Evolutionary conservation across 2,797 vertebrate species (phyloP).

Genomic region (Manis crassicaudata): DNA sequence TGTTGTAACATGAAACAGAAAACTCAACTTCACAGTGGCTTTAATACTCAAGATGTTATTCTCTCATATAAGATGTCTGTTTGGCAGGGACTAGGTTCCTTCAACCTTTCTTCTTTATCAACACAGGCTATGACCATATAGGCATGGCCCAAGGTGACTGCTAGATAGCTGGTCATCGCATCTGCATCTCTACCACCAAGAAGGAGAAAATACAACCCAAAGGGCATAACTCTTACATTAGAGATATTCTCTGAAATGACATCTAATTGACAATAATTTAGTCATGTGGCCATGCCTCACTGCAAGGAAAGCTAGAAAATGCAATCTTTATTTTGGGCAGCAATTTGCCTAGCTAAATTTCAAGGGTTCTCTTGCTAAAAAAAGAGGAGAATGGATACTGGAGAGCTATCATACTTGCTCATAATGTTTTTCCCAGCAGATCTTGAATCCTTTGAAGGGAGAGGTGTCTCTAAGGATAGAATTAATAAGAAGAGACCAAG

Average conservation of each 20-base stretch:
- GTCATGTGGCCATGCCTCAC: neutral
- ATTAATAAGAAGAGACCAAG: neutral
- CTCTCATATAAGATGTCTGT: neutral
- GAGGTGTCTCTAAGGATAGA: neutral
- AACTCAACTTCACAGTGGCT: neutral
- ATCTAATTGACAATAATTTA: neutral
- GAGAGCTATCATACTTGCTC: neutral
- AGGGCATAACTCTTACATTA: neutral
- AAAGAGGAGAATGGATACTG: neutral
- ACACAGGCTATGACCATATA: neutral
- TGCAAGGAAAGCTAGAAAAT: neutral
- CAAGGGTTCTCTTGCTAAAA: neutral
- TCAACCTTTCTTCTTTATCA: neutral
- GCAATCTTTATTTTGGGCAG: neutral
- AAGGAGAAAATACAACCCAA: constrained; percentile 26
- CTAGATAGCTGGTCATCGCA: neutral
- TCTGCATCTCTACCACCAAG: neutral
- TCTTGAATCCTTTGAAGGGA: neutral
- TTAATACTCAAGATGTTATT: constrained; percentile 16
- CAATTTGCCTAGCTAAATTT: neutral
- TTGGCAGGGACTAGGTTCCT: neutral
- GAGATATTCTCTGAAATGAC: neutral
- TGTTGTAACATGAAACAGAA: neutral
- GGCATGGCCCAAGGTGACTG: neutral
- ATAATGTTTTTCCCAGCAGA: neutral